A percentile compares a stretch with the other conserved stretches of the same genome.
Conservation (phyloP, 2,888 invertebrate genomes). For the Lasioglossum marginatum region DNA sequence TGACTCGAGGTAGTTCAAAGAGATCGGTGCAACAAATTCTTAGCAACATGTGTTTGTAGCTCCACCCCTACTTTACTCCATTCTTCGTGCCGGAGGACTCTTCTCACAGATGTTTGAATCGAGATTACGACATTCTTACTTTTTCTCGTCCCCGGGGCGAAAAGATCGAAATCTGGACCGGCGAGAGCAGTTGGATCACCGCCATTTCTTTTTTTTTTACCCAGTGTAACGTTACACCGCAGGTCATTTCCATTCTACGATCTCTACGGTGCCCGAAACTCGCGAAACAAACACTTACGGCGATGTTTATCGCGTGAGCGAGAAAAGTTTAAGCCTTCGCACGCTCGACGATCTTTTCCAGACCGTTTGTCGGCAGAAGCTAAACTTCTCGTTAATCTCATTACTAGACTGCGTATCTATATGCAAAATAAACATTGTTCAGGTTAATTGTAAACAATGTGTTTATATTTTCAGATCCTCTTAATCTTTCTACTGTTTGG, state of each 20-base stretch:
- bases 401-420: too few relatives aligned
- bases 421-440: too few relatives aligned
- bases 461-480: too few relatives aligned
- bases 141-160: conserved; percentile 55
- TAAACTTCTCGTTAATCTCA: not conserved
- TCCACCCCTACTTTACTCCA: not conserved
- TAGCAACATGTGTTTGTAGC: conserved; percentile 11
- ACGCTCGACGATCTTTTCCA: not conserved
- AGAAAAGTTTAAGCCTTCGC: not conserved
- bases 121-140: conserved; percentile 73
- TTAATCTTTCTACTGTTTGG: too few relatives aligned
- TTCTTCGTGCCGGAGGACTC: conserved; percentile 19
- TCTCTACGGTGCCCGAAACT: conserved; percentile 20
- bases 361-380: not conserved
- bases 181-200: conserved; percentile 56
- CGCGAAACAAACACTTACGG: conserved; percentile 12
- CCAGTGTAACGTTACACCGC: conserved; percentile 60
- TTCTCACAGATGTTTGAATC: conserved; percentile 68
- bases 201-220: conserved; percentile 39
- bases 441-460: too few relatives aligned
- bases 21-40: conserved; percentile 49
- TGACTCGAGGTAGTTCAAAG: not conserved
- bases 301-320: not conserved
- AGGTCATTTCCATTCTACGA: conserved; percentile 52
- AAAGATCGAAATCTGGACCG: conserved; percentile 65